Evolutionary conservation across 2,888 invertebrate species (phyloP), one percentile per base, ranked within the genome.

Genomic region (Stictocephala bisonia): DNA sequence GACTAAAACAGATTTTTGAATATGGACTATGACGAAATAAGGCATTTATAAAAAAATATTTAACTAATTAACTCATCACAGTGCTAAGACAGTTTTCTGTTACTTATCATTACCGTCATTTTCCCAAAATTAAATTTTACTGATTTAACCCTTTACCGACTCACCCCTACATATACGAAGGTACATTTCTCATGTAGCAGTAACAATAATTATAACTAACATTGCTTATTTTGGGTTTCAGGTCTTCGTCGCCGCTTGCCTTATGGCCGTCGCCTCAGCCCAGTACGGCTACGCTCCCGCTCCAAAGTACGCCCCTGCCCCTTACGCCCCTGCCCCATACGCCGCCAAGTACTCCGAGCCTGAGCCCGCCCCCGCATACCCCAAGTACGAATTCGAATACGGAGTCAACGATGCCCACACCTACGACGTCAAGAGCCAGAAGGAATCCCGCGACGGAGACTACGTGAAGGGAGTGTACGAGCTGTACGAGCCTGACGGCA

Each of bases 211-310:
- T n/a, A n/a, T n/a, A n/a, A n/a, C n/a, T n/a, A n/a, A n/a, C n/a
- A 73, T 71, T 66, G 18, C 15, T 56, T 72, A 75, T 67, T 40
- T 71, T 60, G 31, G 26, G 29, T 68, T 68, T 11, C 78, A 80
- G 87, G 84, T 87, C 84, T 84, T 86, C 84, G 83, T 86, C 84
- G 85, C 87, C 82, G 67, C 78, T 27, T 85, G 86, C 83, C 85
- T 85, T 81, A 73, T 84, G 77, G 79, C 85, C 56, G 83, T 85
- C 76, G 84, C 83, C 72, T 80, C 82, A 76, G 85, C 85, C 48
- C 53, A 53, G 13, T 76, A 81, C 13, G 78, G 81, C 69, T 78
- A 80, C 20, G 44, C 75, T 35, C 81, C 80, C 66, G 78, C 79
- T 82, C 77, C 83, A 83, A 79, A 80, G 41, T 22, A 85, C 85